Conservation (phyloP, 1,140 invertebrate genomes). For the Rhizoglyphus robini region DNA sequence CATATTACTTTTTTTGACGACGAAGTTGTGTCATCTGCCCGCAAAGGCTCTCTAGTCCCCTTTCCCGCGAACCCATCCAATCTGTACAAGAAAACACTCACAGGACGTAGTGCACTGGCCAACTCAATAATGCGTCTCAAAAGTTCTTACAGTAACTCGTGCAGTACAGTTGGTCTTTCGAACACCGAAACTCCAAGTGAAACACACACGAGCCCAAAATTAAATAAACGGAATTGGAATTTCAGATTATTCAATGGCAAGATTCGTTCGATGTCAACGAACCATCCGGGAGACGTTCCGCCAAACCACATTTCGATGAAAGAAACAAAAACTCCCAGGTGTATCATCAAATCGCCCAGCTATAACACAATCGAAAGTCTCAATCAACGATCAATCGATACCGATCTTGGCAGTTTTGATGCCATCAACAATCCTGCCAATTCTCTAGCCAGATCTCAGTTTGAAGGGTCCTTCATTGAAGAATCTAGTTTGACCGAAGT, state of each 20-base stretch:
- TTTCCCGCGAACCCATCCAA: not conserved
- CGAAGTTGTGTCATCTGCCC: not conserved
- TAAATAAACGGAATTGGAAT: not conserved
- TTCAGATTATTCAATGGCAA: not conserved
- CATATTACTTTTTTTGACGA: not conserved
- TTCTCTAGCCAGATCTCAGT: not conserved
- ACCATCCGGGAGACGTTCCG: not conserved
- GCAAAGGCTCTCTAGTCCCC: constrained; percentile 12
- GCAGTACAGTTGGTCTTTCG: not conserved
- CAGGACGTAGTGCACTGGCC: not conserved
- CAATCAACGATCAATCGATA: not conserved
- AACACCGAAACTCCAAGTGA: not conserved
- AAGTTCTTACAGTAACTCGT: constrained; percentile 2
- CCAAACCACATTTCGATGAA: not conserved
- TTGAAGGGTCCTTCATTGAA: not conserved
- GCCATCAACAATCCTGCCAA: not conserved
- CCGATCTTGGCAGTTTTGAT: not conserved
- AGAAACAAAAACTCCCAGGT: constrained; percentile 1
- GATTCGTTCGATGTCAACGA: not conserved
- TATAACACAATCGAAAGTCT: constrained; percentile 2
- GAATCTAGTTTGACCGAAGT: not conserved
- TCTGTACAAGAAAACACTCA: not conserved
- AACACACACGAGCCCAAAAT: not conserved
- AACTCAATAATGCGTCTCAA: not conserved
- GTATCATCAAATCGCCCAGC: constrained; percentile 3